Base-by-base conservation (phyloP, 2,888 invertebrate species). In the Andrena haemorrhoa region DNA sequence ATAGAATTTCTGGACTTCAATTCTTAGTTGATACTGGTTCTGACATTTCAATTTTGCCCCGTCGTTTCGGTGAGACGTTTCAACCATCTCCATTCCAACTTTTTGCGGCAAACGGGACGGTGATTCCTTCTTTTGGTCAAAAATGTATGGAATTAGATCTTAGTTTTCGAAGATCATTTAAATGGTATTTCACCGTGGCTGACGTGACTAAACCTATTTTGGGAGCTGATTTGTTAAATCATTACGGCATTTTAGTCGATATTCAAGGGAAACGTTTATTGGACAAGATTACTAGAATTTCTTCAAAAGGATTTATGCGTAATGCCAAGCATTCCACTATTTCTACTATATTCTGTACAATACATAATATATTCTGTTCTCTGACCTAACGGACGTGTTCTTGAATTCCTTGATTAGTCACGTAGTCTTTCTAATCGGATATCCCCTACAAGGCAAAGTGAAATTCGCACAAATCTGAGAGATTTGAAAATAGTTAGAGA, bases 21-120 rank as follows among this genome's bases (percentile, higher is more conserved):
- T 71, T 31, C 6, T 20, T 71, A 2, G 12, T 73, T 12, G 73
- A 73, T 8, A 64, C 64, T 0, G 61, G 71, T 20, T 61, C 71
- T 0, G 71, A 63, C 20, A 29, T 63, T 10, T 71, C 71, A 0
- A 64, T 73, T 8, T 5, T 63, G 0, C 73, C 73, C 12, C 41
- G n/a, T 2, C 7, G 2, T 3, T 4, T 47, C 1, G 31, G 12
- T 4, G 20, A 29, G 8, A 7, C n/a, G 6, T 49, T 61, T 26
- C 29, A 31, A 2, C 5, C 4, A 31, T 31, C 29, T 2, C 0
- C 29, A 31, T 31, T 31, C 5, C 60, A 49, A 6, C 49, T 71
- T 7, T 71, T 41, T 6, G 71, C 47, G 7, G 65, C 65, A 33
- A 65, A 65, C 26, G 65, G 65, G 2, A 10, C 35, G 47, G 31